Base-by-base conservation (phyloP, 2,888 invertebrate genomes). In the Drosophila meridionalis region DNA sequence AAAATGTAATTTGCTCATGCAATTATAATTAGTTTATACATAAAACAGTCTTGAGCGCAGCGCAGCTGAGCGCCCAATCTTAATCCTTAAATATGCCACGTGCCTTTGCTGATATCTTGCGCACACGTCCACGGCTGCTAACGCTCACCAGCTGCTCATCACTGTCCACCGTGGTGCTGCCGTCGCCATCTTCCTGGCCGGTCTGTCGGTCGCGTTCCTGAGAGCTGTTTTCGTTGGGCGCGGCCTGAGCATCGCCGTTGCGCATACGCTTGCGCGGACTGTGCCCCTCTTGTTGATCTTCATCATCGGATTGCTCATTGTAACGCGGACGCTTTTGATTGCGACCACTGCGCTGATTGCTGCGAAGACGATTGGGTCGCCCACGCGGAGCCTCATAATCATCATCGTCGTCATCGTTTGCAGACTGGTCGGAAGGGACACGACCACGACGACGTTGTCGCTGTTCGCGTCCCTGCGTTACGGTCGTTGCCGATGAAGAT, bases 41-140 rank as follows among this genome's bases (percentile, higher is more conserved):
- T 74, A 76, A 83, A 90, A 87, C 87, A 87, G 90, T 87, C 87
- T 81, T 75, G 73, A 74, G 73, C 66, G 68, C 74, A 73, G 65
- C 69, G 59, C 70, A 61, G 66, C 63, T 73, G 53, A 47, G 64
- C 62, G 65, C 79, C 73, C 82, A 69, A 65, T 62, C 73, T 90
- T 91, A 93, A 82, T 93, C 93, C 81, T 92, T 93, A 78, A 93
- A 93, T 83, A 95, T 94, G 58, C 96, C 96, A 60, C 96, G 94
- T 71, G 96, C 97, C 91, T 96, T 95, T 66, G 96, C 95, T 34
- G 97, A 97, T 83, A 97, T 95, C 93, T 96, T 96, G 61, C 98
- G 95, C 65, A 98, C 95, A 48, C 98, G 95, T 3, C 98, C 98
- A 61, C 98, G 95, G 85, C 97, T 97, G 91, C 96, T 97, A 40